Conservation (phyloP, 2,113 vertebrate genomes). For the Serilophus lunatus region DNA sequence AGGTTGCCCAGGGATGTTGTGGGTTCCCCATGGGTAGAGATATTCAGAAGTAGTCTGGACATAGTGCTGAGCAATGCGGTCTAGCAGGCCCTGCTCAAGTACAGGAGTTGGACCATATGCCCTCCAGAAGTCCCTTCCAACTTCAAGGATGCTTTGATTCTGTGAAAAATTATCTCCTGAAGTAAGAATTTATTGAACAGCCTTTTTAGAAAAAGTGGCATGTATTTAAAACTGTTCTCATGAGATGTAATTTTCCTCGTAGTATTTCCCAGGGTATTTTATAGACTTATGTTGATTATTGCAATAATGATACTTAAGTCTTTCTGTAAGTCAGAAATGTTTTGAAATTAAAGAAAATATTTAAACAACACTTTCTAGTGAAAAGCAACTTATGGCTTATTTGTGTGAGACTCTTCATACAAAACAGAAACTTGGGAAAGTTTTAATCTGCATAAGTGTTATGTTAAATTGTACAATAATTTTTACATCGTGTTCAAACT, state of each 20-base stretch:
- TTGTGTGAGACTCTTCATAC: not conserved
- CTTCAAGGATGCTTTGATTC: not conserved
- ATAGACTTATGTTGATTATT: not conserved
- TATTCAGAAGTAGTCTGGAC: not conserved
- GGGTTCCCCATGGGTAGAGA: not conserved
- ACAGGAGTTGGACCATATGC: rapidly evolving
- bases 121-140: not conserved
- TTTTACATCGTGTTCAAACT: slow-evolving; percentile 16
- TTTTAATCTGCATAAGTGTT: slow-evolving; percentile 37
- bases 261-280: not conserved
- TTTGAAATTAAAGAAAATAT: not conserved
- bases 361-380: not conserved
- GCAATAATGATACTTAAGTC: not conserved
- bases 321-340: not conserved
- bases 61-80: not conserved
- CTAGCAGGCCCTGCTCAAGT: not conserved
- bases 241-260: not conserved
- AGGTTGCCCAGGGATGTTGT: not conserved
- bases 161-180: not conserved
- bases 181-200: not conserved
- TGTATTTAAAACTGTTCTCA: not conserved
- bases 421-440: slow-evolving; percentile 1
- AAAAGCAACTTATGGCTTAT: not conserved
- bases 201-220: not conserved
- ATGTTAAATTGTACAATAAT: slow-evolving; percentile 16